Evolutionary conservation across 1,140 invertebrate species (phyloP).

Genomic region (Plectrocnemia conspersa): DNA sequence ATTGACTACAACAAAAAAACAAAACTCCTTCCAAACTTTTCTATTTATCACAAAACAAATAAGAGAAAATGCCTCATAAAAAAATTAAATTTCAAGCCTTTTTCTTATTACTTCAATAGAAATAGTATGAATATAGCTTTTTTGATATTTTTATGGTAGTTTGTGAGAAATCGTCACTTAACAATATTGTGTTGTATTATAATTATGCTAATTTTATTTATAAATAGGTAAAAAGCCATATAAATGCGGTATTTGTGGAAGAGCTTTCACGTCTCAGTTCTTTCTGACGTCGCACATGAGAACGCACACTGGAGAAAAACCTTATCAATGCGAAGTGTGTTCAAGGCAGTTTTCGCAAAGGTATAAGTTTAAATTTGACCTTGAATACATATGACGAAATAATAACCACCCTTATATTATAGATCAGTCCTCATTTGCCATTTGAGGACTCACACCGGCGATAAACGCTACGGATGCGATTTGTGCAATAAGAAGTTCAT

Average conservation of each 20-base stretch:
- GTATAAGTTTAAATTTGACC: slow-evolving; percentile 7
- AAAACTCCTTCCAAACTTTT: too few relatives aligned
- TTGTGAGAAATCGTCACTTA: not conserved
- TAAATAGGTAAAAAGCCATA: slow-evolving; percentile 40
- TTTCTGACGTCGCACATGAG: slow-evolving; percentile 30
- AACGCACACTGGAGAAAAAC: slow-evolving; percentile 34
- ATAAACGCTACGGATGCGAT: slow-evolving; percentile 44
- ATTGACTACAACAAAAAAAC: too few relatives aligned
- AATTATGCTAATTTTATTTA: not conserved
- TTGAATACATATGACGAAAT: not conserved
- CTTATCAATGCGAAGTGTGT: slow-evolving; percentile 37
- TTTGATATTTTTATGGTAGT: too few relatives aligned
- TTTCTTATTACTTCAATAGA: too few relatives aligned
- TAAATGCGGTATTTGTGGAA: slow-evolving; percentile 35
- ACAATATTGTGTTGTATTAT: not conserved
- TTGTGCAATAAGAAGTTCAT: slow-evolving; percentile 57
- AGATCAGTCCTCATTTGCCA: slow-evolving; percentile 31
- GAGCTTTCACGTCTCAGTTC: slow-evolving; percentile 26
- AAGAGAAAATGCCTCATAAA: too few relatives aligned
- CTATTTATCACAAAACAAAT: too few relatives aligned
- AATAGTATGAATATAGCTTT: too few relatives aligned
- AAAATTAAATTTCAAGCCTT: too few relatives aligned
- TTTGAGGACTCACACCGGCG: slow-evolving; percentile 36
- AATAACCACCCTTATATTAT: slow-evolving; percentile 11
- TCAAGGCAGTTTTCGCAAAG: slow-evolving; percentile 36